Base-by-base conservation (phyloP, 2,113 vertebrate genomes). In the Xenopus tropicalis region DNA sequence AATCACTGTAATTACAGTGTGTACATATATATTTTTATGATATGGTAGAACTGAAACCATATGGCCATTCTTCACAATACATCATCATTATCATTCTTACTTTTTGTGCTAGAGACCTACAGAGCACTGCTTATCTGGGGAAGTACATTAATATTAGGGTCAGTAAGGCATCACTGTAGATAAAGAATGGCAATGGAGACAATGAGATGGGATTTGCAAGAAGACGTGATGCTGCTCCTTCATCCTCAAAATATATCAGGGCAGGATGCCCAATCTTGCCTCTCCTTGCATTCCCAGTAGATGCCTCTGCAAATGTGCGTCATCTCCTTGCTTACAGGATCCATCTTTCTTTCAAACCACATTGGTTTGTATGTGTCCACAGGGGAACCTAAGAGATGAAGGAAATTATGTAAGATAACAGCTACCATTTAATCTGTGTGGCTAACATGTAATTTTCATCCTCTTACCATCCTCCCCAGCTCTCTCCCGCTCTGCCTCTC, bases 221-320 rank as follows among this genome's bases (percentile, higher is more conserved):
- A 44, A 57, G 61, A 22, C 9, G 17, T 62, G 64, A 48, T 69
- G 24, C 25, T 29, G 72, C 57, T 52, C 42, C 44, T 65, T 71
- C n/a, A 25, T 56, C 59, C 23, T 90, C 83, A 92, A 90, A 96
- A 98, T 82, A 98, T 95, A 70, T 98, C 91, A 0, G 95, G 93
- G 82, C 96, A 98, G 66, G 80, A 37, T 69, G 80, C 87, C 96
- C 96, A 98, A 84, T 80, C 84, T 79, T 94, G 92, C 59, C 88
- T 89, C 3, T 98, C 91, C 59, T 93, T 93, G 62, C 91, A 88
- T 77, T 98, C 96, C 97, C 97, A 99, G 87, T 99, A 99, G 0
- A 95, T 95, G 0, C 96, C 96, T 65, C 86, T 90, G 86, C 96
- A 99, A 83, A 97, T 77, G n/a, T 97, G 93, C 1, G 92, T 83